Base-by-base conservation (phyloP, 2,797 vertebrate species). In the Darevskia nairensis region DNA sequence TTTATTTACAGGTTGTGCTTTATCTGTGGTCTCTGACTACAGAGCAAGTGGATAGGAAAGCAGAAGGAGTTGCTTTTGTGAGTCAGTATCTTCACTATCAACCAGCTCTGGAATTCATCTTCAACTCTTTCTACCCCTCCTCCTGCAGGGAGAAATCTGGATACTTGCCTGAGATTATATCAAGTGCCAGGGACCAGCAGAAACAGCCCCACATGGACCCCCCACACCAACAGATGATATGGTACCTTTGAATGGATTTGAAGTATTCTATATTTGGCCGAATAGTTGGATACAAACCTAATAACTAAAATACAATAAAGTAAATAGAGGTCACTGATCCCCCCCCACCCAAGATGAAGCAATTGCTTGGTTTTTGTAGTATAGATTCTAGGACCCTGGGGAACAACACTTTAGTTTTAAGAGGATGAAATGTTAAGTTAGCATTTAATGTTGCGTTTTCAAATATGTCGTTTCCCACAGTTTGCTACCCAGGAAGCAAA, bases 401-500 rank as follows among this genome's bases (percentile, higher is more conserved):
- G 19, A 32, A 84, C 25, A 50, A 74, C 59, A 66, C 17, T n/a
- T 61, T 44, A 85, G 89, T 86, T 90, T 77, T 55, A 61, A 81
- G 29, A 86, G 87, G 44, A 86, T 74, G 76, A 91, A 82, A 15
- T 8, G 9, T 89, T 87, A 69, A 11, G 85, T 15, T 50, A 78
- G 10, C 78, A 78, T 90, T 21, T 76, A 72, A 85, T 23, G 84
- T 59, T 80, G 9, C 4, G 29, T 50, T 74, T 82, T 50, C 55
- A 85, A 90, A 76, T 35, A 86, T 68, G 3, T 68, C 11, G 41
- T 25, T 78, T 8, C 10, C 39, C 23, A 59, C 25, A 23, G 29
- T 84, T 74, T 75, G 10, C 50, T 59, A 61, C 79, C 29, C 3
- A 68, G 13, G 50, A 84, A 27, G 23, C 69, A 39, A 75, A 68